Conservation (phyloP, 2,797 vertebrate genomes). For the Hybognathus amarus region DNA sequence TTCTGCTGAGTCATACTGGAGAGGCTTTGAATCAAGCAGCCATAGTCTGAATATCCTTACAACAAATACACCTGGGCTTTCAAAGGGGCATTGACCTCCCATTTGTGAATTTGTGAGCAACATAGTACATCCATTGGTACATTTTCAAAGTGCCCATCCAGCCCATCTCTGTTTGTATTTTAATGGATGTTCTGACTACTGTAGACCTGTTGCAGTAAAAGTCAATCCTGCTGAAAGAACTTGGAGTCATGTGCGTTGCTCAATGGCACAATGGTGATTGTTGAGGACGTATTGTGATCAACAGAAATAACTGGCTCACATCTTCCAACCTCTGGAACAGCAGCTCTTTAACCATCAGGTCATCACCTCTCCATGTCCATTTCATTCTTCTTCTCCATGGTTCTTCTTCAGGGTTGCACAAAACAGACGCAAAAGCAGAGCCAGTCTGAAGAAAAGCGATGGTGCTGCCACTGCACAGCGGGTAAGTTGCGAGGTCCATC, state of each 20-base stretch:
- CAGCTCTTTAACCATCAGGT: constrained; percentile 4
- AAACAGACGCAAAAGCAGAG: constrained; percentile 32
- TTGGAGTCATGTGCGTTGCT: constrained; percentile 31
- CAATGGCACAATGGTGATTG: constrained; percentile 4
- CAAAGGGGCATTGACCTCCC: constrained; percentile 22
- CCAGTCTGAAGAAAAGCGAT: constrained; percentile 18
- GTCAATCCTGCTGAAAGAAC: constrained; percentile 10
- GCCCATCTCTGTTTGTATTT: constrained; percentile 32
- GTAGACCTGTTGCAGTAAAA: constrained; percentile 1
- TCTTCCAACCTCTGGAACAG: constrained; percentile 13
- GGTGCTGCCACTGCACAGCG: constrained; percentile 36
- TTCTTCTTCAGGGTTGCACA: constrained; percentile 39
- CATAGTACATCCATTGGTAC: constrained; percentile 12
- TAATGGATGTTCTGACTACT: constrained; percentile 30
- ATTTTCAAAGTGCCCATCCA: constrained; percentile 12
- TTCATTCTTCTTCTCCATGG: constrained; percentile 5
- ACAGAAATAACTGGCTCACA: constrained; percentile 8
- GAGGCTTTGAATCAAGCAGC: constrained; percentile 33
- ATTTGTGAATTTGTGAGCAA: constrained; percentile 20
- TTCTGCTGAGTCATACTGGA: constrained; percentile 22
- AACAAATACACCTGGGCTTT: constrained; percentile 33
- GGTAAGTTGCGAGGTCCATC: constrained; percentile 20
- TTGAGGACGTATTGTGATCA: background rate
- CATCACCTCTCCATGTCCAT: constrained; percentile 2
- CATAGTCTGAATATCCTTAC: constrained; percentile 25